Base-by-base conservation (phyloP, 2,888 invertebrate genomes). In the Sussaba pulchella region DNA sequence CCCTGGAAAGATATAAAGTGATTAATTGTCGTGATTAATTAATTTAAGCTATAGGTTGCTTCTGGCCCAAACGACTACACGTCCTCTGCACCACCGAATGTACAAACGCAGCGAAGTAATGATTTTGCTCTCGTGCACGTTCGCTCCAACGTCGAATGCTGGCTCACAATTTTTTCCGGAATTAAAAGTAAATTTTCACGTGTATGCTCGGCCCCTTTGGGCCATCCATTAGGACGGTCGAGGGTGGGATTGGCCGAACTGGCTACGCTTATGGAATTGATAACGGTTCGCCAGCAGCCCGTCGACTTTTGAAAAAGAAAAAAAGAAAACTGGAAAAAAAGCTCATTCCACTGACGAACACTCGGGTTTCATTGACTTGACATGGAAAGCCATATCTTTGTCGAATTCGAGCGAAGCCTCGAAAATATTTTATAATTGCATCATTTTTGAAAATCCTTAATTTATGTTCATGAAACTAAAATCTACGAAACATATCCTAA, bases 1-100 rank as follows among this genome's bases (percentile, higher is more conserved):
- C 66, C 69, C 81, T 71, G 67, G 47, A 41, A 72, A 47, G 74
- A 83, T 83, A 84, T 85, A 81, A 83, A 87, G 85, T 87, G 85
- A 88, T 88, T 88, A 87, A 88, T 87, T 70, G 81, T 64, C 71
- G 84, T 87, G 84, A 88, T 88, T 88, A 88, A 88, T 88, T 85
- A 82, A 80, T 26, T 45, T 39, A 52, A 52, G 54, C 52, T 21
- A 70, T 45, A 21, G 39, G 26, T 39, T 24, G 52, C 31, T 39
- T 24, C 14, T 24, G 45, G 24, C 61, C 45, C 41, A 14, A 47
- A 3, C 24, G 19, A 71, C 41, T 24, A 12, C 14, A 21, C 54
- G 26, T 14, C 10, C 21, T n/a, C 26, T 41, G 31, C 52, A 67
- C 50, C 21, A 66, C 61, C 26, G 52, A 59, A 67, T 24, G 26